These are phyloP conservation scores for Cichlasoma orientale DNA, from an alignment of 2,797 vertebrate species.

Conservation along the genomic window DNA sequence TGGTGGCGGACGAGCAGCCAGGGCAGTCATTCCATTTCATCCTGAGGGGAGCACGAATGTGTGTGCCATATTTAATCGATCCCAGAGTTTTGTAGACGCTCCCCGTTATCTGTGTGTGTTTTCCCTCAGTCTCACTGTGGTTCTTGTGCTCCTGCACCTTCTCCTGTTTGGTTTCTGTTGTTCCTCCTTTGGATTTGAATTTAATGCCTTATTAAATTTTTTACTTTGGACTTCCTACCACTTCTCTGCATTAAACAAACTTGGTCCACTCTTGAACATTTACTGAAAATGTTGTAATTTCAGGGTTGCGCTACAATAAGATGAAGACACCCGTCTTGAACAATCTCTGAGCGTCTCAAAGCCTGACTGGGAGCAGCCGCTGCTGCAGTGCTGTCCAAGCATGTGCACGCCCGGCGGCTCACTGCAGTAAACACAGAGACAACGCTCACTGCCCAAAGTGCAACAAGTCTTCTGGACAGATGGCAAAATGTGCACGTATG, in stretches of 20 bases:
- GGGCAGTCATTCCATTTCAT: too few species aligned
- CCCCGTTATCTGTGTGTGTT: background rate
- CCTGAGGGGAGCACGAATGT: too few species aligned
- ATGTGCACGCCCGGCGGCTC: fast-evolving
- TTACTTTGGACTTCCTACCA: background rate
- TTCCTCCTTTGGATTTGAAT: background rate
- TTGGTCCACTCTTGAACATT: background rate
- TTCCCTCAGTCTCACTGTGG: background rate
- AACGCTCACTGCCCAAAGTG: background rate
- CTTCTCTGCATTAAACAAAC: background rate
- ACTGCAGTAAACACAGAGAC: background rate
- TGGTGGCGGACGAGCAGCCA: too few species aligned
- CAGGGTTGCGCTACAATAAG: background rate
- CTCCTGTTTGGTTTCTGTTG: background rate
- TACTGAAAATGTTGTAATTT: too few species aligned
- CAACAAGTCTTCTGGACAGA: background rate
- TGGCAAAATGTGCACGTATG: background rate
- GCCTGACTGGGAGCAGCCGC: background rate
- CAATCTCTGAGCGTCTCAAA: background rate
- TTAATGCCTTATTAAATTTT: background rate
- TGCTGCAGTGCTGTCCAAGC: background rate
- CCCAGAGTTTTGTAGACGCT: background rate
- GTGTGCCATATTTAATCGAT: fast-evolving
- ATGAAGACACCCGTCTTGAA: background rate
- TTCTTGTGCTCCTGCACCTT: background rate